These are phyloP conservation scores for Heliconius melpomene DNA, from an alignment of 1,140 invertebrate genomes.

Conservation along the genomic window DNA sequence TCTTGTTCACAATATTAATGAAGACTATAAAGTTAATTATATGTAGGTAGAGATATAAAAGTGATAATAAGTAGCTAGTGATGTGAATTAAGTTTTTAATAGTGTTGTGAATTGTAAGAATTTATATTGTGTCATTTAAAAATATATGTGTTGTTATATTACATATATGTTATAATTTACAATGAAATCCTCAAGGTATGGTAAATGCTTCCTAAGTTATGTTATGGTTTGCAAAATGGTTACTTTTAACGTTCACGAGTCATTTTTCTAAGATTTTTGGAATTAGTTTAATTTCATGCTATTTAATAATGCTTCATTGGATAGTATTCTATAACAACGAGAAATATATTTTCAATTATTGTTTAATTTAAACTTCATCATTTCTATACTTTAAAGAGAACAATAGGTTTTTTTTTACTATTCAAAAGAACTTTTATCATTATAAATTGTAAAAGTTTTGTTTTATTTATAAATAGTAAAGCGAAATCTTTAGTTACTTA, in stretches of 20 bases:
- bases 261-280: too few species aligned
- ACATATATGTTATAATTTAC: not conserved
- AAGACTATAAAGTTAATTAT: not conserved
- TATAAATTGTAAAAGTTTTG: not conserved
- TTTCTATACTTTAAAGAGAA: not conserved
- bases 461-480: not conserved
- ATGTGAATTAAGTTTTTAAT: not conserved
- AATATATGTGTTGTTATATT: too few species aligned
- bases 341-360: too few species aligned
- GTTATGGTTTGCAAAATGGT: too few species aligned
- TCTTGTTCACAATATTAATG: not conserved
- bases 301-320: too few species aligned
- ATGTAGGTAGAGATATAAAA: not conserved
- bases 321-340: too few species aligned
- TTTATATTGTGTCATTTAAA: not conserved
- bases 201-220: too few species aligned
- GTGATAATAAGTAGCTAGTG: not conserved
- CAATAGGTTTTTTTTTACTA: too few species aligned
- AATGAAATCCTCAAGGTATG: not conserved
- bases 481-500: not conserved
- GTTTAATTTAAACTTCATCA: too few species aligned
- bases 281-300: too few species aligned
- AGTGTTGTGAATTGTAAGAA: not conserved
- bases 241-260: too few species aligned
- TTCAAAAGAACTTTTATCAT: not conserved